These are phyloP conservation scores for Columba livia DNA, from an alignment of 2,113 vertebrate species.

Conservation along the genomic window DNA sequence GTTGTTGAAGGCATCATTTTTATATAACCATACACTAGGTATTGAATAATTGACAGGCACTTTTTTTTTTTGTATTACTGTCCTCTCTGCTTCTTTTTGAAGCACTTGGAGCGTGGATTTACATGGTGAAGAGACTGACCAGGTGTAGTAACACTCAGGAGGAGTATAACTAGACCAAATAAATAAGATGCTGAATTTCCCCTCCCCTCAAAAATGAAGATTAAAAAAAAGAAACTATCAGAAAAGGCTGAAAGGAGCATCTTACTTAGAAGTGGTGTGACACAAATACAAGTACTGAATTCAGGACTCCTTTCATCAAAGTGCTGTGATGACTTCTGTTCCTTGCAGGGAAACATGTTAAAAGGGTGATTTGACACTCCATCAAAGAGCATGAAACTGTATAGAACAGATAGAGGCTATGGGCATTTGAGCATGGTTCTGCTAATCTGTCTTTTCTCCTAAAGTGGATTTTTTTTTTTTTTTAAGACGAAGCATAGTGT, in stretches of 20 bases:
- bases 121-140: neutral
- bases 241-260: neutral
- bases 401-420: neutral
- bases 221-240: too few species aligned
- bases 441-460: neutral
- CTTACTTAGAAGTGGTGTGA: neutral
- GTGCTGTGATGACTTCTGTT: neutral
- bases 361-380: neutral
- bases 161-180: neutral
- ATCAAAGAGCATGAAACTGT: neutral
- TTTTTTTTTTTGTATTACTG: neutral
- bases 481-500: neutral
- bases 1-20: neutral
- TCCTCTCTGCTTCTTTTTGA: neutral
- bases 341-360: neutral
- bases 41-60: neutral
- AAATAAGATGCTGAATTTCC: neutral
- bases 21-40: neutral
- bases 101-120: neutral
- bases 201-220: too few species aligned
- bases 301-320: neutral
- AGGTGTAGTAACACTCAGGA: neutral
- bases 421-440: neutral
- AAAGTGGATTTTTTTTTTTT: neutral
- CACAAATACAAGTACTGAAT: neutral